Percentiles rank a stretch among this genome's conserved stretches.
Evolutionary conservation across 2,113 vertebrate species (phyloP).

Genomic region (Desmodus rotundus): DNA sequence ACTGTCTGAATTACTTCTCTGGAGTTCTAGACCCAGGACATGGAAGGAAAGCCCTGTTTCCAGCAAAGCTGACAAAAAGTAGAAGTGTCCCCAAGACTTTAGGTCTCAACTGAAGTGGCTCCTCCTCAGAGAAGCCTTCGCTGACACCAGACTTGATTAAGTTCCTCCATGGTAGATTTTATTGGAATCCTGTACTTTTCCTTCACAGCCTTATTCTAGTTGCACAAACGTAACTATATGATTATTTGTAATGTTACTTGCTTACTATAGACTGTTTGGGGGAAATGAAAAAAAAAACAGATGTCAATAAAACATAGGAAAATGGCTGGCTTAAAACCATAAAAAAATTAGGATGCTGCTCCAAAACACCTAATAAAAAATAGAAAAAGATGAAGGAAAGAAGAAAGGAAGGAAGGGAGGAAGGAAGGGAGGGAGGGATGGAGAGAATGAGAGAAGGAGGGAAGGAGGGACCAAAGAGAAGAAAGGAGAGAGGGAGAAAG

Average conservation of each 20-base stretch:
- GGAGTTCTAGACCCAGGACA: not conserved
- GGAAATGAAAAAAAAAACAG: not conserved
- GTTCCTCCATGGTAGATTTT: not conserved
- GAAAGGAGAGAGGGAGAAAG: not conserved
- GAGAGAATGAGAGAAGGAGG: too few relatives aligned
- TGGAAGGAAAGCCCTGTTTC: not conserved
- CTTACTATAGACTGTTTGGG: not conserved
- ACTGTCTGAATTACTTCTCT: not conserved
- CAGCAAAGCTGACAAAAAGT: not conserved
- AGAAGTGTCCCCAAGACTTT: not conserved
- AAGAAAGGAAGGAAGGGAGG: not conserved
- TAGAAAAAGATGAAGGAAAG: not conserved
- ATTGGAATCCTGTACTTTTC: not conserved
- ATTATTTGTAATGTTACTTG: not conserved
- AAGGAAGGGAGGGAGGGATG: too few relatives aligned
- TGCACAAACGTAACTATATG: not conserved
- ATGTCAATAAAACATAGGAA: not conserved
- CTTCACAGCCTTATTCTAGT: not conserved
- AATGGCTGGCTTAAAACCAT: not conserved
- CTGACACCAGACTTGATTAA: not conserved
- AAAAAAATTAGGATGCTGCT: not conserved
- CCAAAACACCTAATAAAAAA: not conserved
- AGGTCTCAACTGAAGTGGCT: not conserved
- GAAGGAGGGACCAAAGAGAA: not conserved
- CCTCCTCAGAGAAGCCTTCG: not conserved